Evolutionary conservation across 2,888 invertebrate species (phyloP).

Genomic region (Latrodectus hesperus): DNA sequence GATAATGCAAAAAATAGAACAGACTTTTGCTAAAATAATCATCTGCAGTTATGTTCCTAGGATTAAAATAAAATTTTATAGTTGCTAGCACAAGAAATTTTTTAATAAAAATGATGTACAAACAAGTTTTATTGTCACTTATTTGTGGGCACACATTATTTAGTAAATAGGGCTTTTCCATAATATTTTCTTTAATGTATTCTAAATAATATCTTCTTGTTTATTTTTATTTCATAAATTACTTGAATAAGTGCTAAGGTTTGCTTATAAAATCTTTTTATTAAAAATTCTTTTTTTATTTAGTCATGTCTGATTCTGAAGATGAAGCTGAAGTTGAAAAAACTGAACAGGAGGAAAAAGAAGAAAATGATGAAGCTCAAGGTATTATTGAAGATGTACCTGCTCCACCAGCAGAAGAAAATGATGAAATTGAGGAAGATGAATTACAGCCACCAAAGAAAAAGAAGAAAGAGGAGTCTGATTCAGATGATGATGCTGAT

Average conservation of each 20-base stretch:
- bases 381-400: constrained; percentile 60
- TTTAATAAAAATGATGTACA: no score
- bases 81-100: no score
- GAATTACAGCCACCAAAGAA: constrained; percentile 58
- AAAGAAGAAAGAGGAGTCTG: constrained; percentile 64
- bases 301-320: constrained; percentile 73
- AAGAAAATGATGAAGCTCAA: constrained; percentile 32
- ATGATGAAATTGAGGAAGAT: constrained; percentile 51
- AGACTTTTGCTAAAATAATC: no score
- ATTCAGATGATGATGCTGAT: constrained; percentile 65
- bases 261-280: neutral
- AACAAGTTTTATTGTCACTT: no score
- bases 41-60: no score
- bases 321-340: constrained; percentile 70
- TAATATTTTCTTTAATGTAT: no score
- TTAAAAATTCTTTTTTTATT: neutral
- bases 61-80: no score
- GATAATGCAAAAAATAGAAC: no score
- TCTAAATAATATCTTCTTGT: no score
- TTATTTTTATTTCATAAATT: no score
- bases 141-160: no score
- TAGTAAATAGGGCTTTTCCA: no score
- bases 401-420: constrained; percentile 33
- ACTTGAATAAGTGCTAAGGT: neutral
- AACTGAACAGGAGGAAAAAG: constrained; percentile 62